Evolutionary conservation across 2,888 invertebrate genomes (phyloP), one percentile per base, ranked within the genome.

Genomic region (Parelbella ahira): DNA sequence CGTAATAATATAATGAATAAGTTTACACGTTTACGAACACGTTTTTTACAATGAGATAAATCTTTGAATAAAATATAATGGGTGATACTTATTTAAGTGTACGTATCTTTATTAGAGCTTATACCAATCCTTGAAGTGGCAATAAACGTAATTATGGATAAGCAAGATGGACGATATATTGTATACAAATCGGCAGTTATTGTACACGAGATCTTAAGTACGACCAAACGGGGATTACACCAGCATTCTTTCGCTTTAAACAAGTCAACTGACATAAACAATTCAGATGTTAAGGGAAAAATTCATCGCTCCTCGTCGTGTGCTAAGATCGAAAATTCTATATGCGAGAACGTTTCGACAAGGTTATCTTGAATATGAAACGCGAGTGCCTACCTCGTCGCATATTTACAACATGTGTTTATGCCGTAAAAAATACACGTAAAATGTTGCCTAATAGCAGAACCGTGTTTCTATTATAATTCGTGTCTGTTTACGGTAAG

Each of bases 221-320:
- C 25, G 5, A 24, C 11, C 30, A 15, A 20, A 24, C 11, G 23
- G 25, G 37, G 24, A 48, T 43, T 38, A 47, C 33, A 28, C 43
- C 36, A 20, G 44, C 38, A 46, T 47, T 51, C 49, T 50, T 55
- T 63, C 54, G 54, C 57, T 58, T 52, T 58, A 54, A 58, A 60
- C 59, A 57, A 54, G 53, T 60, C 58, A 47, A 53, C 48, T 53
- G 49, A 33, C 27, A 60, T 68, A 50, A 63, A 63, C 63, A 49
- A 68, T 68, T 68, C 63, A 67, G 50, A 34, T 19, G 45, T 41
- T 44, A 45, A 45, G 58, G 58, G 51, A 63, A 66, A 63, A 65
- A 67, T 65, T 64, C 63, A 69, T 57, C 28, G 47, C 49, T 45
- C 39, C 49, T 39, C 45, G 44, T 54, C 56, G 51, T 44, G 50